Percentiles rank a stretch among this genome's conserved stretches.
Conservation (phyloP, 2,797 vertebrate species). For the Bryconaethiops microstoma region DNA sequence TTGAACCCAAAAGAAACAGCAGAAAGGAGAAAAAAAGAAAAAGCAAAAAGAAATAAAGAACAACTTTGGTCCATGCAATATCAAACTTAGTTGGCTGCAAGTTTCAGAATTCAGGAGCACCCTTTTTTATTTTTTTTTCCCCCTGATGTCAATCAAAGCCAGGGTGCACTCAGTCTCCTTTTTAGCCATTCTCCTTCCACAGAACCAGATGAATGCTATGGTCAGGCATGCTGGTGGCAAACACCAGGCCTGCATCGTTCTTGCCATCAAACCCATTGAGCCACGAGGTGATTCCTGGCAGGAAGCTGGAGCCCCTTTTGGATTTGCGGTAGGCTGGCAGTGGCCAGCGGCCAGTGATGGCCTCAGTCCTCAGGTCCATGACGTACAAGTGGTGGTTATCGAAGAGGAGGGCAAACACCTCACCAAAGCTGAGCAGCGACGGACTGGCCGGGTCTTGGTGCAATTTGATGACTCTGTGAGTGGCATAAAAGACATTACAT, state of each 20-base stretch:
- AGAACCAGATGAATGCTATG: constrained; percentile 98
- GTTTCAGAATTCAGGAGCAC: constrained; percentile 64
- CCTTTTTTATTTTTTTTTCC: constrained; percentile 53
- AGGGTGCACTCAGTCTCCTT: not conserved
- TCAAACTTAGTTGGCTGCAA: constrained; percentile 67
- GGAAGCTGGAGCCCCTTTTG: constrained; percentile 96
- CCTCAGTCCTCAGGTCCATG: constrained; percentile 97
- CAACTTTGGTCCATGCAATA: constrained; percentile 92
- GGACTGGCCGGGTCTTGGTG: constrained; percentile 87
- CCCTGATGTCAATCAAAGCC: constrained; percentile 30
- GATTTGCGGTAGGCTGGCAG: constrained; percentile 97
- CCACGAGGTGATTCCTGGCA: constrained; percentile 94
- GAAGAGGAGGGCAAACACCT: constrained; percentile 94
- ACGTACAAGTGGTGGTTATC: constrained; percentile 96
- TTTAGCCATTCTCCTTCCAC: constrained; percentile 95
- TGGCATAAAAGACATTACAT: not conserved
- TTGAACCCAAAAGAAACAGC: constrained; percentile 43
- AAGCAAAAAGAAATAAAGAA: constrained; percentile 59
- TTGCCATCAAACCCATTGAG: constrained; percentile 91
- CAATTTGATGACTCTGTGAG: constrained; percentile 93
- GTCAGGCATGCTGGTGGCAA: constrained; percentile 99
- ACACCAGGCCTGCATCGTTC: constrained; percentile 95
- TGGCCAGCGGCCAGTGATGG: constrained; percentile 93
- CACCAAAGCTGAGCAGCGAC: constrained; percentile 93
- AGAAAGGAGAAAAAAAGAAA: constrained; percentile 51